These are phyloP conservation scores for Apodemia zela DNA, from an alignment of 2,888 invertebrate species.

Conservation along the genomic window DNA sequence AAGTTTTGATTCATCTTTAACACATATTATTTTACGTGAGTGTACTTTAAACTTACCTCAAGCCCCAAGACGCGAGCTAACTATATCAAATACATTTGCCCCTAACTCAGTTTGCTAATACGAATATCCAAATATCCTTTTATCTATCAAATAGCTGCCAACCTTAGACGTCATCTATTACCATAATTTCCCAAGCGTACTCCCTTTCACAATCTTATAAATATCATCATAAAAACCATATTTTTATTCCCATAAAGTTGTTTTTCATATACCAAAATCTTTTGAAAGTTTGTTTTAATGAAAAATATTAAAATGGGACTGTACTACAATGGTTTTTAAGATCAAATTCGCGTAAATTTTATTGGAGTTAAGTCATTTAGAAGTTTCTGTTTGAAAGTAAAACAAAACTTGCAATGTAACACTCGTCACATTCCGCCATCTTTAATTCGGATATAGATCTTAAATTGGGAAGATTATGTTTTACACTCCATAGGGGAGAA, in stretches of 20 bases:
- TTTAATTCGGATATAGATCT: slow-evolving; percentile 31
- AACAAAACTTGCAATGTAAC: slow-evolving; percentile 39
- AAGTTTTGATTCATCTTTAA: not conserved
- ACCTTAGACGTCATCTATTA: slow-evolving; percentile 38
- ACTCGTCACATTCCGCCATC: slow-evolving; percentile 32
- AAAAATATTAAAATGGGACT: not conserved
- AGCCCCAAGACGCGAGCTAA: not conserved
- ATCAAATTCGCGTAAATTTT: not conserved
- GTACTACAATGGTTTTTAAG: not conserved
- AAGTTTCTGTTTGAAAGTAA: slow-evolving; percentile 31
- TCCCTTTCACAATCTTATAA: slow-evolving; percentile 25
- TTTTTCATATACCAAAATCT: slow-evolving; percentile 13
- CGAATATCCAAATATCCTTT: slow-evolving; percentile 40
- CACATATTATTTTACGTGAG: not conserved
- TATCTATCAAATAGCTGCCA: slow-evolving; percentile 42
- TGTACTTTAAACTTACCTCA: slow-evolving; percentile 5
- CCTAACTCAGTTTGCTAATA: slow-evolving; percentile 37
- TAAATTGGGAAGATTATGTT: slow-evolving; percentile 24
- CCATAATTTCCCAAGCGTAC: slow-evolving; percentile 43
- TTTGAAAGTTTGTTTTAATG: not conserved
- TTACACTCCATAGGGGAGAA: slow-evolving; percentile 16
- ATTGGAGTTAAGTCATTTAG: slow-evolving; percentile 21
- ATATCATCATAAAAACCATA: slow-evolving; percentile 13
- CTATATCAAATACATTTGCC: slow-evolving; percentile 21
- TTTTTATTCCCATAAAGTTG: slow-evolving; percentile 11